These are phyloP conservation scores for Mus spicilegus DNA, from an alignment of 2,113 vertebrate species.

Conservation along the genomic window DNA sequence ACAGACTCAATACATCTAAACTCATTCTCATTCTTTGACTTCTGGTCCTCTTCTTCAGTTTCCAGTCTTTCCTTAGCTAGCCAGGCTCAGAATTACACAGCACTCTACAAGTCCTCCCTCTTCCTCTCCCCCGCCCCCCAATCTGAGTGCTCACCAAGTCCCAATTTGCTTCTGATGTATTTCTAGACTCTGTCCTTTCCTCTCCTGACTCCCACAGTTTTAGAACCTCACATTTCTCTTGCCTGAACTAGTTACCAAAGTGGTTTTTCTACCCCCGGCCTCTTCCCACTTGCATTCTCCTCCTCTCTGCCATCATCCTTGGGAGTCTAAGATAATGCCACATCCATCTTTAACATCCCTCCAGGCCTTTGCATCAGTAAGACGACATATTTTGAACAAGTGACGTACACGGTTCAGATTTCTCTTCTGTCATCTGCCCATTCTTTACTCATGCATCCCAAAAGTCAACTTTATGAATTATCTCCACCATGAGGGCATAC, in stretches of 20 bases:
- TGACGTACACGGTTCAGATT: neutral
- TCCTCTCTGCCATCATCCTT: neutral
- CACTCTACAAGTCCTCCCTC: neutral
- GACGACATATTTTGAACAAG: neutral
- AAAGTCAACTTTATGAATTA: neutral
- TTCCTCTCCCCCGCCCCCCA: neutral
- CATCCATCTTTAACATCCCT: neutral
- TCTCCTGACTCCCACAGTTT: neutral
- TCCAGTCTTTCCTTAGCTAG: neutral
- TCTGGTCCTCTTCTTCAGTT: neutral
- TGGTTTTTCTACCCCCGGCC: neutral
- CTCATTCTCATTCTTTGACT: neutral
- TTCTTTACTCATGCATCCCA: neutral
- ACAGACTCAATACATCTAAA: neutral
- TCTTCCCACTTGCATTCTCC: conserved; percentile 24
- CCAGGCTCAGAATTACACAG: neutral
- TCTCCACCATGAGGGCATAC: neutral
- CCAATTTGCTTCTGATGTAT: neutral
- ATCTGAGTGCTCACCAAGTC: neutral
- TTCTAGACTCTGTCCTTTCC: conserved; percentile 25
- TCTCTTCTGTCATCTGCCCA: conserved; percentile 14
- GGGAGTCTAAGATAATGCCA: neutral
- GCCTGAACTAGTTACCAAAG: conserved; percentile 34
- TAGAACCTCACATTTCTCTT: neutral
- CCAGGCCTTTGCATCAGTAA: neutral